A percentile compares a stretch with the other conserved stretches of the same genome.
These are phyloP conservation scores for Linhomoeus sp. DNA, from an alignment of 2,888 invertebrate species.

Conservation along the genomic window DNA sequence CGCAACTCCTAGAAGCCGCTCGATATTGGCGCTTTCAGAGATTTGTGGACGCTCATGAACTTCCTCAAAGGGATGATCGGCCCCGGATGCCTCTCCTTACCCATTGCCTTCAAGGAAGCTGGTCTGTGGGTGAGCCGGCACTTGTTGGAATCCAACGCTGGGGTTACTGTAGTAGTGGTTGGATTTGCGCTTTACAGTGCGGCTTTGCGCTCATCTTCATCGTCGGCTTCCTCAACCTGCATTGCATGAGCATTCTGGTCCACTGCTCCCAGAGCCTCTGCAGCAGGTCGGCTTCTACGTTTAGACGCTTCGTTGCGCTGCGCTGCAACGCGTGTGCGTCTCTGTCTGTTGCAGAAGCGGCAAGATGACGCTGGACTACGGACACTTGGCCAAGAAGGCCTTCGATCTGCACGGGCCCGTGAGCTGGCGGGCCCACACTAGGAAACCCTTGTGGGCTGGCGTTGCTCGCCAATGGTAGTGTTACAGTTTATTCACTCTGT, in stretches of 20 bases:
- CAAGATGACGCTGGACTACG: constrained; percentile 27
- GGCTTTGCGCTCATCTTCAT: constrained; percentile 14
- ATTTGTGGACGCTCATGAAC: constrained; percentile 4
- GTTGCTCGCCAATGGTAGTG: too few species aligned
- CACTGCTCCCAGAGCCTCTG: constrained; percentile 18
- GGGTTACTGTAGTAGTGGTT: too few species aligned
- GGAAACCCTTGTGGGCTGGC: constrained; percentile 13
- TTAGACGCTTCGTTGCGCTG: too few species aligned
- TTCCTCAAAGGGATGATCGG: constrained; percentile 6
- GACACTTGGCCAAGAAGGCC: constrained; percentile 27
- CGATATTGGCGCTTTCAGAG: neutral
- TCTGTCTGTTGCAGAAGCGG: constrained; percentile 11
- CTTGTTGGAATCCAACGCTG: too few species aligned
- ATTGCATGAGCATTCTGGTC: constrained; percentile 23
- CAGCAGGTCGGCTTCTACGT: constrained; percentile 14
- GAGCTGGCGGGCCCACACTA: constrained; percentile 11
- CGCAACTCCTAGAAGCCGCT: neutral
- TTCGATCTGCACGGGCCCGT: constrained; percentile 16
- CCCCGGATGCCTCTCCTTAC: constrained; percentile 5
- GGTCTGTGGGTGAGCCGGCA: constrained; percentile 3
- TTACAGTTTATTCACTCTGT: too few species aligned
- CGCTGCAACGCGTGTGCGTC: too few species aligned
- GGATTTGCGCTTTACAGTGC: constrained; percentile 6
- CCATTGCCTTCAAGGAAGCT: constrained; percentile 3
- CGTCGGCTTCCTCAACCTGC: constrained; percentile 16